Base-by-base conservation (phyloP, 2,888 invertebrate genomes). In the Lasioglossum leucozonium region DNA sequence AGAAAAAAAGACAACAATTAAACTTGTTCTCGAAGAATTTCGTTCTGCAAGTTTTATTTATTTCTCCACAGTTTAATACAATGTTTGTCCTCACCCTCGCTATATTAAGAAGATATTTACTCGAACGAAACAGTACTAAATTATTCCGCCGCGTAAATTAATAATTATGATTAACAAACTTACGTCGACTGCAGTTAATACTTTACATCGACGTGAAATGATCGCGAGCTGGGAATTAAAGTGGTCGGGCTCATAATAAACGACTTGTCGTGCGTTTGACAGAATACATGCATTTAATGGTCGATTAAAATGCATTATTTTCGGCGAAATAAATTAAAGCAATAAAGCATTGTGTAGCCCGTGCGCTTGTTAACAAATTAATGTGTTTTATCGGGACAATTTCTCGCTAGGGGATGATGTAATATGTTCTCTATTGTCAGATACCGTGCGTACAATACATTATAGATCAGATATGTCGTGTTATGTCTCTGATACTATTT, bases 251-350 rank as follows among this genome's bases (percentile, higher is more conserved):
- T 44, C 42, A 55, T 42, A 69, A 44, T 22, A 22, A 79, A 79
- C 80, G 44, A 44, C 11, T 76, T 58, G 34, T 65, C 72, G 6
- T 65, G 78, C 16, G 42, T 78, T 72, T 72, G 78, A 81, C 62
- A 78, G 72, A 72, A 72, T 55, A 79, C 62, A 58, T 30, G 77
- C 71, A 18, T 18, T 81, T 77, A 77, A 77, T 72, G 71, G 71
- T 11, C 30, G 55, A 81, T 77, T 81, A 81, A 81, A 81, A 65
- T 81, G 72, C 77, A 77, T 77, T 77, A 72, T 72, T 81, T 77
- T 58, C 62, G 30, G 47, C 37, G 44, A 30, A 72, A 81, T 62
- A 81, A 77, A 81, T 77, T 77, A 77, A 58, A 51, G 81, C 72
- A 11, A 72, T 77, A 77, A 72, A 58, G 37, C 72, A 71, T 62